phyloP scores from a whole-genome alignment of 2,888 invertebrate species.

The Synanthedon vespiformis region DNA sequence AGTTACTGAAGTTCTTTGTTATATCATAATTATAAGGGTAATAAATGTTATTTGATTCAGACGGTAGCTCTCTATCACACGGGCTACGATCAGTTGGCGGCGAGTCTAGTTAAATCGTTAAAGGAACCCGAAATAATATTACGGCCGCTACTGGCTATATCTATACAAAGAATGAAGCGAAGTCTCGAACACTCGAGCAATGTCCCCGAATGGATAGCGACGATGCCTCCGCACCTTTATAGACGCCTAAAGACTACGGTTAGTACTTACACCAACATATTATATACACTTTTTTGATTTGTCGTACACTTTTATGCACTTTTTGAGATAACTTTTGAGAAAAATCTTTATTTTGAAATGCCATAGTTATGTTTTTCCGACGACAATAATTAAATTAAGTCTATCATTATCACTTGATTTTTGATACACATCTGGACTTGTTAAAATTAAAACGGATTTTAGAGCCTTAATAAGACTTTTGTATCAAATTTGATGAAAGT shows the following conservation, averaged over 20 bases:
- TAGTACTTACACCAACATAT: constrained; percentile 12
- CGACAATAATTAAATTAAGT: no score
- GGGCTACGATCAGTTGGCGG: constrained; percentile 73
- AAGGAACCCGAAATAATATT: constrained; percentile 78
- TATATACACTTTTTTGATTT: neutral
- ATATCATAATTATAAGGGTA: no score
- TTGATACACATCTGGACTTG: no score
- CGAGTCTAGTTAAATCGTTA: constrained; percentile 74
- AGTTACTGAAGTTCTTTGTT: no score
- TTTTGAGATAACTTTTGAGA: no score
- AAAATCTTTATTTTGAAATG: no score
- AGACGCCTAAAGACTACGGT: constrained; percentile 80
- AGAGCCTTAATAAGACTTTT: no score
- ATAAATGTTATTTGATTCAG: constrained; percentile 25
- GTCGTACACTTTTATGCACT: neutral
- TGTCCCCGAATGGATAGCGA: constrained; percentile 77
- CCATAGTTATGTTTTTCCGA: no score
- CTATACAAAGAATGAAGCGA: constrained; percentile 82
- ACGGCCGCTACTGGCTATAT: constrained; percentile 79
- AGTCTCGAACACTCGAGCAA: constrained; percentile 71
- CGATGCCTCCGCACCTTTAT: constrained; percentile 81
- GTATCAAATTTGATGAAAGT: no score
- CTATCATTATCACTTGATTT: no score
- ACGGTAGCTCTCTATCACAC: constrained; percentile 72
- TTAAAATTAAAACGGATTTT: no score